Base-by-base conservation (phyloP, 2,797 vertebrate species). In the Silurus aristotelis region DNA sequence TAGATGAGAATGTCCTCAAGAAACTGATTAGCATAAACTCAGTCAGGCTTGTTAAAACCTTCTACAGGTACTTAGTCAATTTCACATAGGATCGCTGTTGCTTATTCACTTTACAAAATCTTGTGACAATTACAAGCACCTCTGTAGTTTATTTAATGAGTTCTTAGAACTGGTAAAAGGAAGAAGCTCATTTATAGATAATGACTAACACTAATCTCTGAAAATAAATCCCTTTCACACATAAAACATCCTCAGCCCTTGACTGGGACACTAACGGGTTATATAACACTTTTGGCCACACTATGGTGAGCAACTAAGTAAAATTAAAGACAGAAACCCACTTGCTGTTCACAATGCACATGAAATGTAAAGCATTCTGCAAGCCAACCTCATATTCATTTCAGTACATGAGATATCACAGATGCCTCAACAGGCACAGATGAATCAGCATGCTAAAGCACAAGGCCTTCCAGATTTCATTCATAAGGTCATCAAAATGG, bases 401-500 rank as follows among this genome's bases (percentile, higher is more conserved):
- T 68, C 31, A 13, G 43, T 58, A 22, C n/a, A 61, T 7, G 17
- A 71, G 67, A 55, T 60, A 71, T 82, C 64, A 63, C 25, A 75
- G 60, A 83, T 66, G 79, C 48, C 64, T 83, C 63, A 22, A 80
- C 22, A 82, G 84, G 31, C n/a, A n/a, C 78, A 80, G 83, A 83
- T 8, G 20, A 83, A 43, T 73, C 67, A 43, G 68, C 20, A 13
- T 56, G 61, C 20, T 61, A 82, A 84, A 77, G 71, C 38, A 84
- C 56, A 73, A 25, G 20, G 71, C 76, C 70, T 70, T 73, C 68
- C 15, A n/a, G 82, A 86, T 88, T 86, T 79, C 0, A 4, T 83
- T 72, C 43, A n/a, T 63, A 82, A 82, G 67, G 82, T 83, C 78
- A 67, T 83, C 83, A 83, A 82, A 87, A 76, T 56, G 27, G 25